Evolutionary conservation across 2,113 vertebrate genomes (phyloP), one percentile per base, ranked within the genome.

Genomic region (Cavia aperea): DNA sequence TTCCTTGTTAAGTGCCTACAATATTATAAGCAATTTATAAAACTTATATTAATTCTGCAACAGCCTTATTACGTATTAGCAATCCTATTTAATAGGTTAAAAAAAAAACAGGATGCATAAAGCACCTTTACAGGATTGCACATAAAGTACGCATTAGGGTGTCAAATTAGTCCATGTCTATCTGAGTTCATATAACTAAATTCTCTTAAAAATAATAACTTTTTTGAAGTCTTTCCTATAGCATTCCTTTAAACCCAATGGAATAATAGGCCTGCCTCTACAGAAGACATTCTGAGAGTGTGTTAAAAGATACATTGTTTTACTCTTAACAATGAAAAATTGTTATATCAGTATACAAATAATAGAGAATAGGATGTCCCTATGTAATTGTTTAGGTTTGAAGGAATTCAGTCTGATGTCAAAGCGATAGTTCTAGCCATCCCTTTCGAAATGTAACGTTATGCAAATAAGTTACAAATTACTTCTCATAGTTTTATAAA

Each of bases 401-500:
- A 84, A 88, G 56, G 8, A 92, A 86, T 86, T 89, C 65, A 91
- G 56, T 89, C 31, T 66, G 39, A 7, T 93, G 31, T 92, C 84
- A 93, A 54, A 87, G 23, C 89, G 68, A 72, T 60, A 54, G 72
- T 79, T 19, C 18, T 39, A 86, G 36, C 29, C 56, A 93, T 79
- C 63, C 81, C 51, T 94, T 88, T 39, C 87, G 96, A 94, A 93
- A 94, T 88, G 39, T 66, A 87, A 96, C 2, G 4, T 93, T 85
- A 95, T 93, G 88, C 89, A 56, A 95, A 95, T 91, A 95, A 60
- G 16, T 87, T 94, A 90, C 65, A 60, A 93, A 78, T 93, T 63
- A 95, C 63, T 43, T 94, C 89, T 95, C 81, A 79, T 93, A 78
- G 39, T 88, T 96, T 97, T 89, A 81, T 31, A 78, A 58, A 91